A percentile compares a stretch with the other conserved stretches of the same genome.
These are phyloP conservation scores for Coptotermes formosanus DNA, from an alignment of 1,140 invertebrate genomes.

Conservation along the genomic window DNA sequence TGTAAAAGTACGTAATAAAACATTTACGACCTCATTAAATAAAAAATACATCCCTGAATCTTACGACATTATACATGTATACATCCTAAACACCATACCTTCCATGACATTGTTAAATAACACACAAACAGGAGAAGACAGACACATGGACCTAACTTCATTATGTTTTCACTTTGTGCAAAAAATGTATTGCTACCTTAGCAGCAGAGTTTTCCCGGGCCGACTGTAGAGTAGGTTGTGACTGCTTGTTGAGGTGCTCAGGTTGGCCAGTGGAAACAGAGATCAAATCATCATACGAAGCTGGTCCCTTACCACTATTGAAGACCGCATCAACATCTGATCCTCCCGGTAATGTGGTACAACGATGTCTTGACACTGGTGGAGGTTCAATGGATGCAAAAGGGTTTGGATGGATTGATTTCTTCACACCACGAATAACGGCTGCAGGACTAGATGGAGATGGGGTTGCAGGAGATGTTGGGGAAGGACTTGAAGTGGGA, in stretches of 20 bases:
- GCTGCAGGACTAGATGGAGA: conserved; percentile 31
- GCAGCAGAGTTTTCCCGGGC: background rate
- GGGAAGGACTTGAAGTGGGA: conserved; percentile 28
- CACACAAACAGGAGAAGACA: too few species aligned
- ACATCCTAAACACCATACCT: too few species aligned
- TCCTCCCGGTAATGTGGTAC: background rate
- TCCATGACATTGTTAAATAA: too few species aligned
- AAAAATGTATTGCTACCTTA: background rate
- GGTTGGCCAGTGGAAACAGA: background rate
- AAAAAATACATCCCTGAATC: too few species aligned
- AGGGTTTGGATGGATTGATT: conserved; percentile 4
- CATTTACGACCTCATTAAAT: too few species aligned
- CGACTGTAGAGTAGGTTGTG: background rate
- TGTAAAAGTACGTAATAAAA: too few species aligned
- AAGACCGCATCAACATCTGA: background rate
- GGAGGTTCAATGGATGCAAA: conserved; percentile 30
- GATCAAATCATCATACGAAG: background rate
- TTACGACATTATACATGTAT: too few species aligned
- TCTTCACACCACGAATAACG: background rate
- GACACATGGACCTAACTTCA: too few species aligned
- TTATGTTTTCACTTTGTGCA: too few species aligned
- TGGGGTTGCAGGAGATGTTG: conserved; percentile 25
- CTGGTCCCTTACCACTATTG: conserved; percentile 2
- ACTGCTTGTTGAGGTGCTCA: conserved; percentile 14
- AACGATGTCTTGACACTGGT: background rate